Conservation (phyloP, 2,113 vertebrate genomes). For the Argyrosomus japonicus region DNA sequence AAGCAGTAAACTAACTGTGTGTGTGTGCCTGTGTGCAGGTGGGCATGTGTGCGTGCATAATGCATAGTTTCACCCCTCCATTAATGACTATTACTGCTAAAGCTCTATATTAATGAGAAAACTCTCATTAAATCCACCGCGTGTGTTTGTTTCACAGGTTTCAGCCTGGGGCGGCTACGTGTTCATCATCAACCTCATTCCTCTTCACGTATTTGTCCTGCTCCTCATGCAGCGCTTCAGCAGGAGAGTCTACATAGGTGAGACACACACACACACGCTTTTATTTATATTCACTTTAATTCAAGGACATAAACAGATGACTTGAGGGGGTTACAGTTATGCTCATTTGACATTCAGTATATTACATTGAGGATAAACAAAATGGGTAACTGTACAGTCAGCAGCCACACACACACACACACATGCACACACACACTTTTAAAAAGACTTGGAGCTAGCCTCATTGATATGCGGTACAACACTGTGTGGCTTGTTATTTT, state of each 20-base stretch:
- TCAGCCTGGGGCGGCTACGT: slow-evolving; percentile 98
- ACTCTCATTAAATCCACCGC: not conserved
- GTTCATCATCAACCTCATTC: slow-evolving; percentile 99
- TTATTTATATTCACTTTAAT: slow-evolving; percentile 21
- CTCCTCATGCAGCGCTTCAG: slow-evolving; percentile 97
- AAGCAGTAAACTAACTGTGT: slow-evolving; percentile 8
- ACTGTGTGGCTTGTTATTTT: slow-evolving; percentile 6
- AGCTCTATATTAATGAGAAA: slow-evolving; percentile 5
- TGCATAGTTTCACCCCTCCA: not conserved
- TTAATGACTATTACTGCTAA: not conserved
- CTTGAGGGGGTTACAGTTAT: slow-evolving; percentile 7
- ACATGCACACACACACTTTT: not conserved
- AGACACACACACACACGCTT: slow-evolving; percentile 69
- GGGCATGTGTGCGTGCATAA: not conserved
- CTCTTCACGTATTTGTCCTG: slow-evolving; percentile 95
- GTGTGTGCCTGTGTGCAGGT: not conserved
- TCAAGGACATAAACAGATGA: slow-evolving; percentile 13
- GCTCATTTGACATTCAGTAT: slow-evolving; percentile 25
- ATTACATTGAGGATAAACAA: slow-evolving; percentile 8
- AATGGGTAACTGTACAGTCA: slow-evolving; percentile 17
- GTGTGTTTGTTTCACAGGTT: slow-evolving; percentile 81
- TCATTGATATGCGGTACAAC: not conserved
- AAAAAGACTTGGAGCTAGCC: not conserved
- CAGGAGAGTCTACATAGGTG: slow-evolving; percentile 96
- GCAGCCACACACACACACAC: not conserved